These are phyloP conservation scores for Subacronicta megacephala DNA, from an alignment of 2,888 invertebrate genomes.

Conservation along the genomic window DNA sequence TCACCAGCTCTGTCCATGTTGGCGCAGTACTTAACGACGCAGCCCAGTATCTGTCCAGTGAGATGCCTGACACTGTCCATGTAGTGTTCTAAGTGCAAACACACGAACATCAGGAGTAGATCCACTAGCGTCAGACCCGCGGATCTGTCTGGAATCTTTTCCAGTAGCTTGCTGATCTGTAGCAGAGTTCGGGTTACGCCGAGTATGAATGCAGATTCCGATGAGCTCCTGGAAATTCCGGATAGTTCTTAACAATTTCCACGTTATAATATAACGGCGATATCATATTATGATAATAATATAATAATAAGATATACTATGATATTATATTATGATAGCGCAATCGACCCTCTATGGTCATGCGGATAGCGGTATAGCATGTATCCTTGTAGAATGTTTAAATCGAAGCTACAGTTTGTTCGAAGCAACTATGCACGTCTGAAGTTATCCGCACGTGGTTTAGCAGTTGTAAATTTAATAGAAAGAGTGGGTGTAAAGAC, in stretches of 20 bases:
- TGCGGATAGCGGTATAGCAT: too few relatives aligned
- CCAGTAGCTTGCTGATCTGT: constrained; percentile 68
- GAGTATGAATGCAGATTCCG: constrained; percentile 73
- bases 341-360: too few relatives aligned
- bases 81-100: constrained; percentile 90
- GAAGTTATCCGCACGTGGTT: too few relatives aligned
- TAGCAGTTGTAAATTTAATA: too few relatives aligned
- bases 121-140: constrained; percentile 57
- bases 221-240: constrained; percentile 72
- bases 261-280: too few relatives aligned
- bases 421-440: too few relatives aligned
- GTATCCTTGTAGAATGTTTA: not conserved
- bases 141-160: constrained; percentile 20
- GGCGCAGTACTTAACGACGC: constrained; percentile 69
- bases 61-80: constrained; percentile 91
- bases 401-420: not conserved
- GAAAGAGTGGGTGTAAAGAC: too few relatives aligned
- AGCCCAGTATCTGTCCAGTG: constrained; percentile 81
- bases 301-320: too few relatives aligned
- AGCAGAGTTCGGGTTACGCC: constrained; percentile 73
- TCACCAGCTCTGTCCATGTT: constrained; percentile 70
- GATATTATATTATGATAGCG: too few relatives aligned
- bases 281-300: too few relatives aligned
- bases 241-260: too few relatives aligned
- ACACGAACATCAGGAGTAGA: constrained; percentile 78